Conservation (phyloP, 2,113 vertebrate species). For the Toxostoma redivivum region DNA sequence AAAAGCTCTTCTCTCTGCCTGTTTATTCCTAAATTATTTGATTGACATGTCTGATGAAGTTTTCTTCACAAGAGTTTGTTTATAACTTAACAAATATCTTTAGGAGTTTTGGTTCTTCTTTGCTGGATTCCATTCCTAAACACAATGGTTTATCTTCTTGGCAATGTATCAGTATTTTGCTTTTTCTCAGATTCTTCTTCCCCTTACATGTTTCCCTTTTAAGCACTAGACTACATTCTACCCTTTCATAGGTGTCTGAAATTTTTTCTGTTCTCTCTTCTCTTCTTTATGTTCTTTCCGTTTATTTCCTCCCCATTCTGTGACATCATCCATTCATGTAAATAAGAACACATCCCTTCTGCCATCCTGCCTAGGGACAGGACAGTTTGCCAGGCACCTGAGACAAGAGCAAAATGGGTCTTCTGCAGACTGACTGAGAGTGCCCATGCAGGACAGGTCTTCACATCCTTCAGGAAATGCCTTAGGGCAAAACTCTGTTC, state of each 20-base stretch:
- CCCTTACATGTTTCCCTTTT: background rate
- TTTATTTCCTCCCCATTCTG: background rate
- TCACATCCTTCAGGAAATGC: background rate
- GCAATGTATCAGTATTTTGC: background rate
- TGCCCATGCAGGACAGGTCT: too few relatives aligned
- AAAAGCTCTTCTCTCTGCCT: background rate
- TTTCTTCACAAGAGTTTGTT: background rate
- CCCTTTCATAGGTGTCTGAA: background rate
- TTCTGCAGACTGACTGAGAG: background rate
- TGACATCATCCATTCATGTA: background rate
- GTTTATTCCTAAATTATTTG: background rate
- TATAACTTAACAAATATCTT: background rate
- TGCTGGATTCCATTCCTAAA: background rate
- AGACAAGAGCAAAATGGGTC: accelerated
- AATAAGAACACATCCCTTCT: background rate
- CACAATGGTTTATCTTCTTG: background rate
- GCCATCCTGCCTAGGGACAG: background rate
- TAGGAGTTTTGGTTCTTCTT: background rate
- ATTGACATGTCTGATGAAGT: background rate
- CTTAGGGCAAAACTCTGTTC: background rate
- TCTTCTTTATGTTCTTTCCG: background rate
- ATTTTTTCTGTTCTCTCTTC: background rate
- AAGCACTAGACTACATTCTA: background rate
- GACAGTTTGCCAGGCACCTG: background rate
- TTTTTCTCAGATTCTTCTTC: background rate